These are phyloP conservation scores for Axis porcinus DNA, from an alignment of 2,113 vertebrate genomes.

Conservation along the genomic window DNA sequence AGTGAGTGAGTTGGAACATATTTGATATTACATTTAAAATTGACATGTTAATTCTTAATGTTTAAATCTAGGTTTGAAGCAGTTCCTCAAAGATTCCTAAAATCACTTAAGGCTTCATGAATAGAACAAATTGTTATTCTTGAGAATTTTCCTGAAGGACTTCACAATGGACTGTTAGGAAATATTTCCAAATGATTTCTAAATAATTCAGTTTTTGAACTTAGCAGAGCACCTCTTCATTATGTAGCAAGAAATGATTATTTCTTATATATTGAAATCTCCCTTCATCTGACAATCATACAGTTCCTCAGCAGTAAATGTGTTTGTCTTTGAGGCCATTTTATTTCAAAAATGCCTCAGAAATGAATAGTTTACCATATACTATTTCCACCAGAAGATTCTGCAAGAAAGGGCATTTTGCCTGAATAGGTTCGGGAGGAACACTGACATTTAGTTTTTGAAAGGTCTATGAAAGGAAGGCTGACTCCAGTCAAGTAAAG, in stretches of 20 bases:
- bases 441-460: neutral
- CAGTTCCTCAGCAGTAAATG: neutral
- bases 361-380: neutral
- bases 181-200: constrained; percentile 43
- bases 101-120: constrained; percentile 38
- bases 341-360: neutral
- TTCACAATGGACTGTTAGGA: constrained; percentile 38
- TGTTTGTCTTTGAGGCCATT: neutral
- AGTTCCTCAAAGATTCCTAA: constrained; percentile 33
- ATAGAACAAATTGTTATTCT: constrained; percentile 38
- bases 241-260: neutral
- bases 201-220: constrained; percentile 32
- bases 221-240: neutral
- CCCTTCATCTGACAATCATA: neutral
- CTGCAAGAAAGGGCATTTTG: neutral
- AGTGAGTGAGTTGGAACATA: constrained; percentile 8
- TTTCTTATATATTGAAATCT: neutral
- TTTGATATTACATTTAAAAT: constrained; percentile 36
- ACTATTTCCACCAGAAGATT: neutral
- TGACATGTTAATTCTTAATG: constrained; percentile 53
- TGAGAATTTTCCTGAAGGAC: constrained; percentile 40
- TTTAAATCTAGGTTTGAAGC: constrained; percentile 54
- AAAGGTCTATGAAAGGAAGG: neutral
- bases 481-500: neutral
- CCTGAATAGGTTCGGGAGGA: neutral